Evolutionary conservation across 2,888 invertebrate species (phyloP), one percentile per base, ranked within the genome.

Genomic region (Prosapia bicincta): DNA sequence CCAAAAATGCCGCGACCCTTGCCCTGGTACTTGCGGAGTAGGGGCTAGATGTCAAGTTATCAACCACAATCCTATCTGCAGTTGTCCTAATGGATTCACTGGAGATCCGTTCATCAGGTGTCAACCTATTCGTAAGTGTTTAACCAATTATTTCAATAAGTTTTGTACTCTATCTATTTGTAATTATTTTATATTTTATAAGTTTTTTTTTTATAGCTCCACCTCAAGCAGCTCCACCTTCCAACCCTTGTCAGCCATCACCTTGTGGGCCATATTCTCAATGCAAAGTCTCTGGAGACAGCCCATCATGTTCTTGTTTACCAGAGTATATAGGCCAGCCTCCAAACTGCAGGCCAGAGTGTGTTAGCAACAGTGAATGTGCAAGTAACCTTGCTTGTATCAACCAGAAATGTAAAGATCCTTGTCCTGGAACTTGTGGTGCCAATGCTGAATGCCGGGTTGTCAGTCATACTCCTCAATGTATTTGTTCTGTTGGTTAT

Each of bases 1-100:
- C 83, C 90, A 91, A 79, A 92, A 92, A 85, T 94, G 94, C 83
- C 88, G 88, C 76, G 90, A 94, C 84, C 93, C 94, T 15, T 94
- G 94, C 82, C 87, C 89, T 20, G 93, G 92, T 28, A 87, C 91
- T 23, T 94, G 94, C 83, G 94, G 93, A 26, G 86, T 89, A 70
- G 88, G 89, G 80, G 91, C 93, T 9, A 87, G 88, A 80, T 94
- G 94, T 78, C 85, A 86, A 71, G 88, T 88, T 10, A 85, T 87
- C 30, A 88, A 87, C 76, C 89, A 90, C 79, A 88, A 87, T 76
- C 88, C 89, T 1, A 86, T 88, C 80, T 90, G 91, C 79, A 83
- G 83, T 70, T 87, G 87, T 80, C 84, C 83, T 5, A 78, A 82
- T 23, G 85, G 85, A 30, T 85, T 84, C 79, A 82, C 84, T 69